Evolutionary conservation across 1,140 invertebrate genomes (phyloP).

Genomic region (Coptotermes formosanus): DNA sequence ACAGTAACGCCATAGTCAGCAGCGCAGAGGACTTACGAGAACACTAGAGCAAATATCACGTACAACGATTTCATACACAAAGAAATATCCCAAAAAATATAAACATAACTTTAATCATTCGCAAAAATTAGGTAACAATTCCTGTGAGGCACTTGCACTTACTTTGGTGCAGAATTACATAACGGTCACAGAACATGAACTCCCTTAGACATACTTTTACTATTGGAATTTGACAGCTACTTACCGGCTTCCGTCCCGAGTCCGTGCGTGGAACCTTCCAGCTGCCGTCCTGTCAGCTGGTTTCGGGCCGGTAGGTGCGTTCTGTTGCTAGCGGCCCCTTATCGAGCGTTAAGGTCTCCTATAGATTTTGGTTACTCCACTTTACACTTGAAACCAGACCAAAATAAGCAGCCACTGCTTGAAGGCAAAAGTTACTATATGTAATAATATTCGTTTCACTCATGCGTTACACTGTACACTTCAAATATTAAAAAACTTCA

Average conservation of each 20-base stretch:
- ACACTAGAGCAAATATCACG: not conserved
- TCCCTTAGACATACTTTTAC: not conserved
- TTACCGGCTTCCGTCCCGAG: not conserved
- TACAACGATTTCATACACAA: not conserved
- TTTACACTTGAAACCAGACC: not conserved
- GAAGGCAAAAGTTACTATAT: not conserved
- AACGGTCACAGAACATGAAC: not conserved
- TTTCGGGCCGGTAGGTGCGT: conserved; percentile 24
- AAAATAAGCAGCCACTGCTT: not conserved
- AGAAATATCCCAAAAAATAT: not conserved
- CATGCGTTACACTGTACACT: not conserved
- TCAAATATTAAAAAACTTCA: not conserved
- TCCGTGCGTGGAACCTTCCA: conserved; percentile 10
- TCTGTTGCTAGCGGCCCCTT: conserved; percentile 28
- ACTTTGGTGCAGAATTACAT: not conserved
- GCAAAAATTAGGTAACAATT: not conserved
- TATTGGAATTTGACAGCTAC: not conserved
- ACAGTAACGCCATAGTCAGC: too few species aligned
- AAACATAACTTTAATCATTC: not conserved
- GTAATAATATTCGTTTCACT: conserved; percentile 1
- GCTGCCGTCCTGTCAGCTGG: conserved; percentile 25
- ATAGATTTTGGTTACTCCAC: conserved; percentile 21
- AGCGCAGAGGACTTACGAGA: too few species aligned
- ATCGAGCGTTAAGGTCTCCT: conserved; percentile 13
- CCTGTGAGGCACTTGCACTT: not conserved